Percentiles rank a stretch among this genome's conserved stretches.
Conservation (phyloP, 1,140 invertebrate genomes). For the Melanaphis sacchari region DNA sequence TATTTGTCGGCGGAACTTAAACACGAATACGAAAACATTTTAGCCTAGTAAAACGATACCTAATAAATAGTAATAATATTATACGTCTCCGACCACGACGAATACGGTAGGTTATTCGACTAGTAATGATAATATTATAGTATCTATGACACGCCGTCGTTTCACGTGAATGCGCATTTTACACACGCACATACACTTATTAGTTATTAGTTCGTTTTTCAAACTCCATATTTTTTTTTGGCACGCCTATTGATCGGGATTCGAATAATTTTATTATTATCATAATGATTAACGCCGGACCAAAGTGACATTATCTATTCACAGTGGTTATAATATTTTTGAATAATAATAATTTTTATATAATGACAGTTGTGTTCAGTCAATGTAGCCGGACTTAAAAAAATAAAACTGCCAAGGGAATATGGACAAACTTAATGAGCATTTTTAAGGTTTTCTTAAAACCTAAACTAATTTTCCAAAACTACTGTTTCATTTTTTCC, state of each 20-base stretch:
- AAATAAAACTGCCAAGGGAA: neutral
- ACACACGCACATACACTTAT: neutral
- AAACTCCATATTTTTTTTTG: neutral
- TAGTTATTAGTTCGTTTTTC: neutral
- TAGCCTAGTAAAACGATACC: neutral
- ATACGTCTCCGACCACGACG: neutral
- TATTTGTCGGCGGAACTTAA: neutral
- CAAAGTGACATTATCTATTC: neutral
- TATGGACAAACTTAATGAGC: neutral
- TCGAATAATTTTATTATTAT: too few species aligned
- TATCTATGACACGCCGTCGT: neutral
- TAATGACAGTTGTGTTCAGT: neutral
- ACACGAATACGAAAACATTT: neutral
- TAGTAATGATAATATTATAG: neutral
- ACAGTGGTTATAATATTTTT: neutral
- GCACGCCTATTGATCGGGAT: neutral
- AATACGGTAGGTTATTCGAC: neutral
- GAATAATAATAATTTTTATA: neutral
- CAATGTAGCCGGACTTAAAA: neutral
- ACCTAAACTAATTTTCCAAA: neutral
- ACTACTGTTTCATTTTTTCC: neutral
- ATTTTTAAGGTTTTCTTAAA: too few species aligned
- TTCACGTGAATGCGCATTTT: neutral
- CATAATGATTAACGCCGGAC: too few species aligned
- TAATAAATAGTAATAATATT: neutral